Evolutionary conservation across 2,797 vertebrate genomes (phyloP), one percentile per base, ranked within the genome.

Genomic region (Lateolabrax maculatus): DNA sequence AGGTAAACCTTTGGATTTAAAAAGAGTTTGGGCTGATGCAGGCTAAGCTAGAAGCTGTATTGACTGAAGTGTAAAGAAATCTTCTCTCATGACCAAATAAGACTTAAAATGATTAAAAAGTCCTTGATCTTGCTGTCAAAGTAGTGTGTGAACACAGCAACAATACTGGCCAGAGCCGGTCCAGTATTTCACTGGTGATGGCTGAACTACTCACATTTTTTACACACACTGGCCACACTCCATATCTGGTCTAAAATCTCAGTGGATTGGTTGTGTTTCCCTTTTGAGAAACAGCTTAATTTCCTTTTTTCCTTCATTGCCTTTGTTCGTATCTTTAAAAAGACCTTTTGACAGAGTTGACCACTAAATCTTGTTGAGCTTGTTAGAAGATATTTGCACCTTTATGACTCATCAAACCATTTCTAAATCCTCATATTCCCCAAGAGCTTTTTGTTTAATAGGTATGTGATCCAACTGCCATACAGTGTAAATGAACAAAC

Each of bases 381-480:
- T 46, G 12, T 75, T 79, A 1, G 16, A 60, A 21, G 21, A 68
- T 60, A 62, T 78, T 65, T 75, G 25, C 67, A 72, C 16, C 9
- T 67, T 73, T 27, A 23, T 39, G 37, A 71, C 41, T 37, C 51
- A n/a, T 74, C 5, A 62, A 34, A 76, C 31, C 1, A 9, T 11
- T 34, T 43, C 25, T 39, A 31, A 67, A 72, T 58, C 25, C 41
- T 46, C 29, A 5, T 34, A n/a, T 31, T 29, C 13, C 44, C 55
- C 43, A 1, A 18, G 21, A 43, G 55, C 8, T 34, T 66, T 31
- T 15, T n/a, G 25, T 65, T 71, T 51, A 67, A 66, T 11, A 34
- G 6, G 29, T 31, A 0, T 43, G 44, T 55, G 62, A 76, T 43
- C 53, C 36, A n/a, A 21, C 21, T 70, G 55, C 16, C 29, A 43